Evolutionary conservation across 53 echinoderm and acorn worm species (phyloP).

Genomic region (Temnopleurus reevesii): DNA sequence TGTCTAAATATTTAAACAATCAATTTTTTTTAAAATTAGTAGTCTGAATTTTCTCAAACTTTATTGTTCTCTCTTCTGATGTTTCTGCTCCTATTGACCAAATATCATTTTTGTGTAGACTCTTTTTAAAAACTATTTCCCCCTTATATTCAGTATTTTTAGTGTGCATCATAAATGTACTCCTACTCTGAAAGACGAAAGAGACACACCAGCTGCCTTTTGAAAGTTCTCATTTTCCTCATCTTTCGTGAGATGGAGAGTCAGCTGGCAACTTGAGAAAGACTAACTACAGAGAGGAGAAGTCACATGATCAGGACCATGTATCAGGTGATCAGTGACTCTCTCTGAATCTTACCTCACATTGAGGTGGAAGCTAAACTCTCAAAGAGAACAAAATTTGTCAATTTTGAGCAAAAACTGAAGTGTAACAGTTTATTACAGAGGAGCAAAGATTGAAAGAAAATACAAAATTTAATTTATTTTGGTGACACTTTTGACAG

Average conservation of each 20-base stretch:
- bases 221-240: no score
- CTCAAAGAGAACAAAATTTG: not conserved
- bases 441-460: not conserved
- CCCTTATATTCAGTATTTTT: no score
- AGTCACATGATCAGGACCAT: constrained; percentile 16
- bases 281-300: not conserved
- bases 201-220: not conserved
- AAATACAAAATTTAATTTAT: not conserved
- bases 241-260: no score
- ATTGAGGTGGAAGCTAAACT: not conserved
- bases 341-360: constrained; percentile 17
- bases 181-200: no score
- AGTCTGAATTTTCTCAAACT: no score
- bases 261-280: constrained; percentile 22
- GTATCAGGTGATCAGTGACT: constrained; percentile 26
- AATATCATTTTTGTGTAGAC: no score
- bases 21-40: no score
- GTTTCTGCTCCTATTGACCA: no score
- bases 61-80: no score
- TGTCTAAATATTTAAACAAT: no score
- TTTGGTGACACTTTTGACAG: constrained; percentile 12
- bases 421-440: not conserved
- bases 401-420: not conserved
- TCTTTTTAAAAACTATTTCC: no score
- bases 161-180: no score